Conservation (phyloP, 2,888 invertebrate genomes). For the Catocala nupta region DNA sequence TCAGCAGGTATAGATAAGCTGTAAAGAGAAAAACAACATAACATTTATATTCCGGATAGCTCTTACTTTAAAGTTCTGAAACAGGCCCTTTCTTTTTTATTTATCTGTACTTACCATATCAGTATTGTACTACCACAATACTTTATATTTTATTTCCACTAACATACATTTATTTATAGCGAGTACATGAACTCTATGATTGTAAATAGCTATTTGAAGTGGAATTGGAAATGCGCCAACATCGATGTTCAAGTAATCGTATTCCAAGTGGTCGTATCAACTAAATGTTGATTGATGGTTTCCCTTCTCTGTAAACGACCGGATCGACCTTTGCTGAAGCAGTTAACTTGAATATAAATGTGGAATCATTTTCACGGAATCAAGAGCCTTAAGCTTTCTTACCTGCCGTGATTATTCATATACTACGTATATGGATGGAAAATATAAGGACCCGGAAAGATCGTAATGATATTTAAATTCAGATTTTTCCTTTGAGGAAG, state of each 20-base stretch:
- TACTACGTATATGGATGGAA: conserved; percentile 21
- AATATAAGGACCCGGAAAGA: conserved; percentile 19
- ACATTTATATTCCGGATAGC: too few species aligned
- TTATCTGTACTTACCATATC: background rate
- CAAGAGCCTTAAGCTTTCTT: conserved; percentile 36
- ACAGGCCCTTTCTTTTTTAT: background rate
- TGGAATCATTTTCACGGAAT: conserved; percentile 52
- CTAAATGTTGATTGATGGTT: conserved; percentile 80
- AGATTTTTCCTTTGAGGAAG: conserved; percentile 21
- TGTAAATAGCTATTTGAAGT: conserved; percentile 53
- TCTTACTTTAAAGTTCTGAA: too few species aligned
- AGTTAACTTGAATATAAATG: conserved; percentile 62
- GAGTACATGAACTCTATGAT: conserved; percentile 45
- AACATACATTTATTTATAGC: conserved; percentile 42
- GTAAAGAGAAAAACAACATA: too few species aligned
- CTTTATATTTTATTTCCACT: conserved; percentile 33
- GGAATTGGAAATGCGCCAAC: conserved; percentile 79
- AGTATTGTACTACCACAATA: conserved; percentile 9
- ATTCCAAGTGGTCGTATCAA: conserved; percentile 79
- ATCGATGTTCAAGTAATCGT: conserved; percentile 76
- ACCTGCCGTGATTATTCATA: conserved; percentile 37
- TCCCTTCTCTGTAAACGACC: conserved; percentile 72
- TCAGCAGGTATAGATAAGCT: too few species aligned
- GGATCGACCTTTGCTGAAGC: conserved; percentile 65
- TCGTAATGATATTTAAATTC: conserved; percentile 25